Percentiles rank a stretch among this genome's conserved stretches.
phyloP scores from a whole-genome alignment of 2,113 vertebrate genomes.

The Rousettus leschenaultii region DNA sequence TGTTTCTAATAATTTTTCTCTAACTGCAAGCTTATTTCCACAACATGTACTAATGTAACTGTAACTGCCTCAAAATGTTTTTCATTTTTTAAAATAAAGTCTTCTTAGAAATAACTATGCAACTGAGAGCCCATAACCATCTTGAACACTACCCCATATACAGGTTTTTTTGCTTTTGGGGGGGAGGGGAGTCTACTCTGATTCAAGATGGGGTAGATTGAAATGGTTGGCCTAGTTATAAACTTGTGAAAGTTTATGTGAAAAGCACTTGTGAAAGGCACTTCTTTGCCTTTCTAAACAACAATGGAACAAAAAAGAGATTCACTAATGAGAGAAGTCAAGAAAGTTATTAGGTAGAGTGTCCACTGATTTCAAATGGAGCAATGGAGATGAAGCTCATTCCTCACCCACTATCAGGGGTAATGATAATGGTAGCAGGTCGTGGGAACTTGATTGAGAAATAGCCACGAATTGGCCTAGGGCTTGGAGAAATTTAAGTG shows the following conservation, averaged over 20 bases:
- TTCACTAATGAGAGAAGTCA: background rate
- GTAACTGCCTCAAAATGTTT: slow-evolving; percentile 66
- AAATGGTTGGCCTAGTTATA: slow-evolving; percentile 4
- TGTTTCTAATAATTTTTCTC: slow-evolving; percentile 74
- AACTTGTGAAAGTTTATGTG: slow-evolving; percentile 16
- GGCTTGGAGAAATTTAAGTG: background rate
- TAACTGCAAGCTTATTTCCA: slow-evolving; percentile 69
- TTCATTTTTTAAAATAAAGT: slow-evolving; percentile 58
- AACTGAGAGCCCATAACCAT: background rate
- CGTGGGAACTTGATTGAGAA: background rate
- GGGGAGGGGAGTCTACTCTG: background rate
- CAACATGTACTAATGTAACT: slow-evolving; percentile 72
- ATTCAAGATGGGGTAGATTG: background rate
- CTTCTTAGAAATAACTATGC: slow-evolving; percentile 51
- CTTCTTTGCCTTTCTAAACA: background rate
- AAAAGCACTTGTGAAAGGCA: no score
- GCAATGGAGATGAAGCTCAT: background rate
- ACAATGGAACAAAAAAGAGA: background rate
- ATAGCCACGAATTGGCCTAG: background rate
- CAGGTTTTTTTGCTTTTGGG: slow-evolving; percentile 7
- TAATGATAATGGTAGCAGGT: background rate
- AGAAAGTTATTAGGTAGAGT: background rate
- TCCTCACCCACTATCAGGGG: background rate
- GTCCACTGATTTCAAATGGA: background rate
- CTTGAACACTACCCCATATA: background rate